phyloP scores from a whole-genome alignment of 2,113 vertebrate genomes.

The Stercorarius parasiticus region DNA sequence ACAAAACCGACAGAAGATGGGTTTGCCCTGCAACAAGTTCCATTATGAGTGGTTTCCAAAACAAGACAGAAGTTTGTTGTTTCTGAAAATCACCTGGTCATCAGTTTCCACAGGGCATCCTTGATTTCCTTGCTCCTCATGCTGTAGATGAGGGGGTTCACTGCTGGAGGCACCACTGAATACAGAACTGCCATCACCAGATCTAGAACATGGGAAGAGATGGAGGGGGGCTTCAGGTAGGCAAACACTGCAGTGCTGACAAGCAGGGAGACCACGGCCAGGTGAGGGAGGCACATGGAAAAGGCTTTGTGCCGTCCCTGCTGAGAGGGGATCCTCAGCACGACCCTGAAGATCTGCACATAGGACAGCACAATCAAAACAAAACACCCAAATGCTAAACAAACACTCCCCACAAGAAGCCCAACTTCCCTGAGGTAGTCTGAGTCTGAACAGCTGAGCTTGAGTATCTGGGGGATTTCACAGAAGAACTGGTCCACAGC shows the following conservation, averaged over 20 bases:
- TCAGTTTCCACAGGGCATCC: too few species aligned
- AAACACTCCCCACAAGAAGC: background rate
- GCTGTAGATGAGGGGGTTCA: background rate
- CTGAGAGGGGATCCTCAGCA: background rate
- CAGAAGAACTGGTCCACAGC: background rate
- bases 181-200: too few species aligned
- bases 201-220: too few species aligned
- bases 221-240: background rate
- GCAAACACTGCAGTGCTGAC: background rate
- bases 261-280: background rate
- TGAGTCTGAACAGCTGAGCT: background rate
- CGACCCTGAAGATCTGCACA: background rate
- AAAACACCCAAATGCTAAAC: background rate
- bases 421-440: background rate
- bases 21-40: too few species aligned
- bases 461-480: background rate
- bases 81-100: too few species aligned
- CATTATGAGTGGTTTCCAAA: too few species aligned
- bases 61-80: too few species aligned
- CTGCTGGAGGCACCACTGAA: too few species aligned
- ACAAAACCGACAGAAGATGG: too few species aligned
- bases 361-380: background rate
- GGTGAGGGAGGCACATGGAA: background rate
- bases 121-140: too few species aligned
- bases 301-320: background rate